A percentile compares a stretch with the other conserved stretches of the same genome.
These are phyloP conservation scores for Orussus abietinus DNA, from an alignment of 1,140 invertebrate genomes.

Conservation along the genomic window DNA sequence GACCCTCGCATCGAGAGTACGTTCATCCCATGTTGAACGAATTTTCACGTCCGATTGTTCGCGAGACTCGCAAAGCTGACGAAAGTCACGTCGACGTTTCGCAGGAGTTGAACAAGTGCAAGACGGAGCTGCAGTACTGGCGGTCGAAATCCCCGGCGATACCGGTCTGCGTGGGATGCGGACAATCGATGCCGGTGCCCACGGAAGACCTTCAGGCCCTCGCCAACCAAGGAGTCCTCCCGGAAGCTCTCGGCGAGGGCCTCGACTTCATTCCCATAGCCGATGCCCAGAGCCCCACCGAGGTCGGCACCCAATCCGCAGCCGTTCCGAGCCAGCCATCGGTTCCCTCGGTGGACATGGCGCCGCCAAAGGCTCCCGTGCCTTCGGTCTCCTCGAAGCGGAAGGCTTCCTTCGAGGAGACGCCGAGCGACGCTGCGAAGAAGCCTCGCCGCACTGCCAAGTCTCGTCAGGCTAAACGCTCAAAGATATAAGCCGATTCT, in stretches of 20 bases:
- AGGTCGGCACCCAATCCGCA: constrained; percentile 15
- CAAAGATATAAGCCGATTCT: constrained; percentile 46
- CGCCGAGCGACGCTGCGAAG: constrained; percentile 34
- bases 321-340: constrained; percentile 7
- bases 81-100: constrained; percentile 14
- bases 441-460: constrained; percentile 47
- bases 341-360: constrained; percentile 35
- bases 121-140: constrained; percentile 86
- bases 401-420: constrained; percentile 39
- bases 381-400: constrained; percentile 41
- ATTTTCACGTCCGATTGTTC: too few relatives aligned
- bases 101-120: constrained; percentile 83
- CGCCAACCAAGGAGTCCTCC: constrained; percentile 59
- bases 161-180: constrained; percentile 58
- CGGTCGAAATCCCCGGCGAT: constrained; percentile 78
- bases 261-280: constrained; percentile 52
- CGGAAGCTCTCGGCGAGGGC: constrained; percentile 53
- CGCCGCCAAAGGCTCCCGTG: constrained; percentile 42
- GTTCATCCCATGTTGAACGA: too few relatives aligned
- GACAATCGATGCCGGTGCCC: constrained; percentile 55
- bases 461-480: constrained; percentile 48
- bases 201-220: constrained; percentile 60
- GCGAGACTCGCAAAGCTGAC: background rate
- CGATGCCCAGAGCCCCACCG: constrained; percentile 41
- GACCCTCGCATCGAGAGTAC: too few relatives aligned